Base-by-base conservation (phyloP, 1,140 invertebrate genomes). In the Aporrectodea caliginosa region DNA sequence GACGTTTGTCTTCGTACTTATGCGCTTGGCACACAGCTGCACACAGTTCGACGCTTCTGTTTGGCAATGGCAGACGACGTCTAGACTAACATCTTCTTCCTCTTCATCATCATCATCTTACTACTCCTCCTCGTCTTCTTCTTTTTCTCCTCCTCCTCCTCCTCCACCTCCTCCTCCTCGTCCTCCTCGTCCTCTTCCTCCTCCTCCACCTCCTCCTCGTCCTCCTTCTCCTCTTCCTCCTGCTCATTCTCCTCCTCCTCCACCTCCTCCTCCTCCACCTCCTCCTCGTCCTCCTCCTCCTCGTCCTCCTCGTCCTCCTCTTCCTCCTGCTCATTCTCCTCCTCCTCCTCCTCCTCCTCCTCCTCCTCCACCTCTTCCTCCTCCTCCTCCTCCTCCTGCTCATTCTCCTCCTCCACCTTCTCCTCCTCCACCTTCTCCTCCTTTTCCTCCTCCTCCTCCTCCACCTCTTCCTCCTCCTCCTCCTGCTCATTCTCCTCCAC, bases 401-500 rank as follows among this genome's bases (percentile, higher is more conserved):
- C n/a, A n/a, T n/a, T n/a, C n/a, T n/a, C n/a, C n/a, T 77, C 43
- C 35, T 34, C 69, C 75, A 2, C 27, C 58, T 69, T 77, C 75
- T 29, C 70, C 58, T 78, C 68, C 43, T 35, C 70, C 76, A 31
- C 68, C 75, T 29, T 1, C 35, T 34, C 14, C 35, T 68, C 43
- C 34, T 58, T 29, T 58, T 68, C 1, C 75, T 16, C 43, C 33
- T 29, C 1, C 34, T 34, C 32, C 35, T n/a, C n/a, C n/a, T n/a
- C n/a, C n/a, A n/a, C n/a, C n/a, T n/a, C n/a, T n/a, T n/a, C n/a
- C n/a, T n/a, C n/a, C n/a, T n/a, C n/a, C n/a, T n/a, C n/a, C n/a
- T n/a, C n/a, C n/a, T n/a, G n/a, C n/a, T n/a, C n/a, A n/a, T n/a
- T n/a, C n/a, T n/a, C n/a, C n/a, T n/a, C n/a, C n/a, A n/a, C n/a